These are phyloP conservation scores for Protaetia brevitarsis DNA, from an alignment of 1,140 invertebrate genomes.

Conservation along the genomic window DNA sequence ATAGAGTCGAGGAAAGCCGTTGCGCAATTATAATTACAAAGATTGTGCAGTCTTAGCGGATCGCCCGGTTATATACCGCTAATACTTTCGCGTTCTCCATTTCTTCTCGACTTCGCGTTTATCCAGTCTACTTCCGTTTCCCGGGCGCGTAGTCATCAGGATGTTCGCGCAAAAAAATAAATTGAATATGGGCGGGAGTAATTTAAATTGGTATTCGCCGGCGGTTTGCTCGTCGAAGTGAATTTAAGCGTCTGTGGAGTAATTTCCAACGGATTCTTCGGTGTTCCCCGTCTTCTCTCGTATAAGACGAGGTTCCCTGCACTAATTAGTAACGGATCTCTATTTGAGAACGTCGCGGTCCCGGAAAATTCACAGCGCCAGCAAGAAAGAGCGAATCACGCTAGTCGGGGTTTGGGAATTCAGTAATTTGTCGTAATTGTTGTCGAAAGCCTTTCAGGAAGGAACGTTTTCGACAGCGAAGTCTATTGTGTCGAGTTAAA, in stretches of 20 bases:
- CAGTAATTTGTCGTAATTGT: no score
- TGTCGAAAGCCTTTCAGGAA: no score
- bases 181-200: not conserved
- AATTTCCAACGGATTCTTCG: not conserved
- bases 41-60: not conserved
- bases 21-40: not conserved
- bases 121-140: not conserved
- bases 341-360: not conserved
- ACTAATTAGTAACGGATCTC: not conserved
- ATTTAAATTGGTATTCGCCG: not conserved
- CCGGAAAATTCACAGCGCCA: no score
- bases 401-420: no score
- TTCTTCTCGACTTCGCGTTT: not conserved
- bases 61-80: not conserved
- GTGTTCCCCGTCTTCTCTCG: not conserved
- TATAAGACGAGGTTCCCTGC: not conserved
- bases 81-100: not conserved
- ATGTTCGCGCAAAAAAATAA: not conserved
- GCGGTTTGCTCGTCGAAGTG: not conserved
- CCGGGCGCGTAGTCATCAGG: not conserved
- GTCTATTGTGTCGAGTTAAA: no score
- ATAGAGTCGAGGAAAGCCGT: not conserved
- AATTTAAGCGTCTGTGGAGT: not conserved
- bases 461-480: no score
- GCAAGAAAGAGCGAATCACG: no score